Evolutionary conservation across 2,113 vertebrate species (phyloP).

Genomic region (Xiphophorus hellerii): DNA sequence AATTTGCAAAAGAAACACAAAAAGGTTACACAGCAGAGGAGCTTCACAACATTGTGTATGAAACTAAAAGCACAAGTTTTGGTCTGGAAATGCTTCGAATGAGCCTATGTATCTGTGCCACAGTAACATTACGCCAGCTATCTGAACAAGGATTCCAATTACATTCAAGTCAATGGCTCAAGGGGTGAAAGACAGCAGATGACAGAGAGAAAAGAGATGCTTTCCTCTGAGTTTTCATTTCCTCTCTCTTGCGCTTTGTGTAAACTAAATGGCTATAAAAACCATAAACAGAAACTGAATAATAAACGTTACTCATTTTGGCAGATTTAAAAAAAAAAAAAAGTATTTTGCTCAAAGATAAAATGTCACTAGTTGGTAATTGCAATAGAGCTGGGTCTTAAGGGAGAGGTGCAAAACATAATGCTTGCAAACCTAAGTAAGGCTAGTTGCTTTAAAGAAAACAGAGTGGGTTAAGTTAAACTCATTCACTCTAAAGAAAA

Average conservation of each 20-base stretch:
- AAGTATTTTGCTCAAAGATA: background rate
- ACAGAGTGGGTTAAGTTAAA: background rate
- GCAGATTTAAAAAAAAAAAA: background rate
- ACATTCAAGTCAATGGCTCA: constrained; percentile 1
- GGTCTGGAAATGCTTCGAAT: constrained; percentile 1
- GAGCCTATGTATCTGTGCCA: constrained; percentile 18
- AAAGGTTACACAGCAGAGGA: background rate
- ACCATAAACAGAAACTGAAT: background rate
- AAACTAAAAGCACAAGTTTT: constrained; percentile 13
- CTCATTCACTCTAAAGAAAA: background rate
- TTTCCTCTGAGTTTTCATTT: background rate
- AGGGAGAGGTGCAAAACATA: background rate
- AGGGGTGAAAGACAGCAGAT: background rate
- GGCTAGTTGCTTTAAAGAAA: background rate
- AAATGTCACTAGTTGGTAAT: background rate
- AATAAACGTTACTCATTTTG: constrained; percentile 4
- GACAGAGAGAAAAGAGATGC: background rate
- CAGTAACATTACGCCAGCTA: constrained; percentile 17
- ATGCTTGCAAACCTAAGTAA: background rate
- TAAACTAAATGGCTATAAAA: background rate
- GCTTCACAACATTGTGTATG: background rate
- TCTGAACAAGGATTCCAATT: constrained; percentile 19
- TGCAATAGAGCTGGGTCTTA: background rate
- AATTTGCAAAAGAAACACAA: background rate
- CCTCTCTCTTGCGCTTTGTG: background rate